phyloP scores from a whole-genome alignment of 2,797 vertebrate genomes.

The Phoeniculus purpureus region DNA sequence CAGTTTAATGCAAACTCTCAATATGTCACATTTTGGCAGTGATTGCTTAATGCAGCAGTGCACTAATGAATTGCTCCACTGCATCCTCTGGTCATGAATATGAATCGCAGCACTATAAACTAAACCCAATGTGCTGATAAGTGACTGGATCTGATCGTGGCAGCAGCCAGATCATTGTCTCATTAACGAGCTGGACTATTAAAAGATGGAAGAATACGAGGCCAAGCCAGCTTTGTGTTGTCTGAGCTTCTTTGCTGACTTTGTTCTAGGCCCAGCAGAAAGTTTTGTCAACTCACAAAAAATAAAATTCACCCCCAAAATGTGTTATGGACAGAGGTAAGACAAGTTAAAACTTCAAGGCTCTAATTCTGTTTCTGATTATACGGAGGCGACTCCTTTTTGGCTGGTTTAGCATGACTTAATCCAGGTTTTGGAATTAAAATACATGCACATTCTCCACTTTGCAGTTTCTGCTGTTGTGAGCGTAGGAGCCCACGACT shows the following conservation, averaged over 20 bases:
- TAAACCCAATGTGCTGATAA: conserved; percentile 61
- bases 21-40: conserved; percentile 43
- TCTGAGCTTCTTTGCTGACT: not conserved
- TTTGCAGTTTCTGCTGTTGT: not conserved
- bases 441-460: not conserved
- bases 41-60: conserved; percentile 52
- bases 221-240: not conserved
- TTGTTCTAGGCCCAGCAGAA: not conserved
- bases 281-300: not conserved
- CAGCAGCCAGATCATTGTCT: conserved; percentile 47
- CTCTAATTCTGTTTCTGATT: not conserved
- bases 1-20: conserved; percentile 30
- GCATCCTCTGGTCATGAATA: conserved; percentile 59
- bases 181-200: conserved; percentile 51
- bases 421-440: not conserved
- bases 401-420: not conserved
- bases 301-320: not conserved
- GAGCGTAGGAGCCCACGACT: not conserved
- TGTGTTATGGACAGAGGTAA: not conserved
- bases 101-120: conserved; percentile 58
- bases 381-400: not conserved
- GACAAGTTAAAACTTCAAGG: not conserved
- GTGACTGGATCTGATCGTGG: conserved; percentile 51
- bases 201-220: conserved; percentile 25
- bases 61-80: conserved; percentile 60